Evolutionary conservation across 2,113 vertebrate species (phyloP).

Genomic region (Sinocyclocheilus maitianheensis): DNA sequence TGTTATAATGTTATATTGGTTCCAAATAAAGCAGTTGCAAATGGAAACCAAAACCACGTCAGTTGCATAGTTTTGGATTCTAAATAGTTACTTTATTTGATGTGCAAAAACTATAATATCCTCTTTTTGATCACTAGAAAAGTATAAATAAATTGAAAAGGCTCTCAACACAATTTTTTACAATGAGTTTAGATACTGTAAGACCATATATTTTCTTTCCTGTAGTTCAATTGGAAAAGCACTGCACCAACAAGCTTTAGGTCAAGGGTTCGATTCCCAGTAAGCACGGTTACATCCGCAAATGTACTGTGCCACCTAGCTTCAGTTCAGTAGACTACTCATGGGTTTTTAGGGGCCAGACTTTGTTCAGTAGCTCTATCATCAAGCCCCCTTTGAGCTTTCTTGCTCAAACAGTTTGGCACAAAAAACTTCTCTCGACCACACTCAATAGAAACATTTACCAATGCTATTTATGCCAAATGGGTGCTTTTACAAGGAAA

Average conservation of each 20-base stretch:
- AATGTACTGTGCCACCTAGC: slow-evolving; percentile 50
- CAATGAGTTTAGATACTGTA: neutral
- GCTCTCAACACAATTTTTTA: neutral
- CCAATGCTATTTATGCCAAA: slow-evolving; percentile 44
- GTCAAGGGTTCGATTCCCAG: neutral
- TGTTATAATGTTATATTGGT: neutral
- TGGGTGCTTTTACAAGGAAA: slow-evolving; percentile 52
- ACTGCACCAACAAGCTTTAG: too few relatives aligned
- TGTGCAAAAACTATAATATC: neutral
- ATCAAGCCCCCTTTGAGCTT: slow-evolving; percentile 32
- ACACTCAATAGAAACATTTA: slow-evolving; percentile 44
- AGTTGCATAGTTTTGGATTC: neutral
- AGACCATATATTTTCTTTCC: neutral
- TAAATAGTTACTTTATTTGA: neutral
- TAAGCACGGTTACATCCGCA: neutral
- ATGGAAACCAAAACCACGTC: slow-evolving; percentile 1
- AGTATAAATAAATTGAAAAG: neutral
- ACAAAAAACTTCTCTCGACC: slow-evolving; percentile 30
- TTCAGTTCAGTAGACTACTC: slow-evolving; percentile 3
- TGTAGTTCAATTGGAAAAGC: neutral
- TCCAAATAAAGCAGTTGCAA: slow-evolving; percentile 10
- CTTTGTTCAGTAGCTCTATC: slow-evolving; percentile 50
- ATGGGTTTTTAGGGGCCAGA: slow-evolving; percentile 23
- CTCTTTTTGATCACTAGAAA: neutral
- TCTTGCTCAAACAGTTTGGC: slow-evolving; percentile 43